Evolutionary conservation across 1,140 invertebrate species (phyloP), one percentile per base, ranked within the genome.

Genomic region (Varroa destructor): DNA sequence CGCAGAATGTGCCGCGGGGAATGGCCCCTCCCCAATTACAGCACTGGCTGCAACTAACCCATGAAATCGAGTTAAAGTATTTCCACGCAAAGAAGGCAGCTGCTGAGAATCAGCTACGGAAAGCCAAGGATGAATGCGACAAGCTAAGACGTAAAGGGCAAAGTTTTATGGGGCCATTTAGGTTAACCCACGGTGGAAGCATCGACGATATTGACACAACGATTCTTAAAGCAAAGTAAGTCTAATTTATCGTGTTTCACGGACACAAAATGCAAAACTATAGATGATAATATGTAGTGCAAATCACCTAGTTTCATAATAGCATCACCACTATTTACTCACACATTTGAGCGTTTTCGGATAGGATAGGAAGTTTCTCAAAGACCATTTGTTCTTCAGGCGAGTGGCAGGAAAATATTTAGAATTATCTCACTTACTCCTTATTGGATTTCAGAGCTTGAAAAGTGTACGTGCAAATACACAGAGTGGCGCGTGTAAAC

Each of bases 71-170:
- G 81, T 89, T 90, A 79, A 87, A 89, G 76, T 81, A 87, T 55
- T 93, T 93, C 79, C 85, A 88, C 73, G 87, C 88, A 73, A 95
- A 95, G 80, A 90, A 90, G 77, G 81, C 86, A 71, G 81, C 83
- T 40, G 92, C 91, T 0, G 91, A 94, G 77, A 84, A 87, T 76
- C 90, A 94, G 78, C 81, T 95, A 3, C 87, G 89, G 78, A 86
- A 87, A 76, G 91, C 91, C 0, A 86, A 91, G 76, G 91, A 94
- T 80, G 90, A 91, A 89, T 95, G 91, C 81, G 91, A 94, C 78
- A 93, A 92, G 80, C 82, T 95, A 71, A 85, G 88, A 56, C 92
- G 90, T 78, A 93, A 94, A 79, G 83, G 91, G 67, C 88, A 89
- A 5, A 92, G 90, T 79, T 82, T 94, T 61, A 88, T 94, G 14